A percentile compares a stretch with the other conserved stretches of the same genome.
phyloP scores from a whole-genome alignment of 2,888 invertebrate species.

The Ethmia dodecea region DNA sequence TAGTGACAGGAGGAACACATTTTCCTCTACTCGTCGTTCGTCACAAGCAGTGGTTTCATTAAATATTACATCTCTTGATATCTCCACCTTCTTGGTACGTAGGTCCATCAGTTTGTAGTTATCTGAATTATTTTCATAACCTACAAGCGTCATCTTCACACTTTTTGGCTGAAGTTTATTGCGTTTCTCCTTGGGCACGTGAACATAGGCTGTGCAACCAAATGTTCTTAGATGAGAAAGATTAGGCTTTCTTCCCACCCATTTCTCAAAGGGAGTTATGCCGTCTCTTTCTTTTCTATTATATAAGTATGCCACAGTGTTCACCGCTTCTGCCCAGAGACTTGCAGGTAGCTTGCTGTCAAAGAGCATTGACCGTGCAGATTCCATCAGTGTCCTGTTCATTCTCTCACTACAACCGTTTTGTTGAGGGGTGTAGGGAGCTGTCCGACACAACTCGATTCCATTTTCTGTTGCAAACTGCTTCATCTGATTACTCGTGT shows the following conservation, averaged over 20 bases:
- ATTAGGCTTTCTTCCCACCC: background rate
- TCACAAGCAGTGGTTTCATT: too few species aligned
- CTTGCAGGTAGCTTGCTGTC: background rate
- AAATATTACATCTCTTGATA: slow-evolving; percentile 2
- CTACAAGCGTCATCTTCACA: slow-evolving; percentile 1
- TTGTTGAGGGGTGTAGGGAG: slow-evolving; percentile 2
- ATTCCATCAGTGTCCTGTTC: slow-evolving; percentile 3
- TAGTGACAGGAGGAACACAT: too few species aligned
- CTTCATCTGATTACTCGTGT: background rate
- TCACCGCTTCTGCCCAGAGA: slow-evolving; percentile 2
- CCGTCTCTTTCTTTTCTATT: background rate
- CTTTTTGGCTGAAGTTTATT: slow-evolving; percentile 3
- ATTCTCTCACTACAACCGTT: background rate
- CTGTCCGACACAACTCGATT: background rate
- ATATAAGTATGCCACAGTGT: background rate
- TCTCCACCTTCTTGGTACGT: background rate
- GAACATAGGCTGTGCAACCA: background rate
- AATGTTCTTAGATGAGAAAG: slow-evolving; percentile 1
- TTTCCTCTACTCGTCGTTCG: too few species aligned
- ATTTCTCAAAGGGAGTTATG: background rate
- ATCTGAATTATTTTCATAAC: slow-evolving; percentile 2
- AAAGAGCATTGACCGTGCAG: slow-evolving; percentile 1
- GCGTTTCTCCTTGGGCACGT: slow-evolving; percentile 1
- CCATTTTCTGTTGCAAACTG: background rate
- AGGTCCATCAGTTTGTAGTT: slow-evolving; percentile 1